These are phyloP conservation scores for Malacoctenus gilli DNA, from an alignment of 2,797 vertebrate genomes.

Conservation along the genomic window DNA sequence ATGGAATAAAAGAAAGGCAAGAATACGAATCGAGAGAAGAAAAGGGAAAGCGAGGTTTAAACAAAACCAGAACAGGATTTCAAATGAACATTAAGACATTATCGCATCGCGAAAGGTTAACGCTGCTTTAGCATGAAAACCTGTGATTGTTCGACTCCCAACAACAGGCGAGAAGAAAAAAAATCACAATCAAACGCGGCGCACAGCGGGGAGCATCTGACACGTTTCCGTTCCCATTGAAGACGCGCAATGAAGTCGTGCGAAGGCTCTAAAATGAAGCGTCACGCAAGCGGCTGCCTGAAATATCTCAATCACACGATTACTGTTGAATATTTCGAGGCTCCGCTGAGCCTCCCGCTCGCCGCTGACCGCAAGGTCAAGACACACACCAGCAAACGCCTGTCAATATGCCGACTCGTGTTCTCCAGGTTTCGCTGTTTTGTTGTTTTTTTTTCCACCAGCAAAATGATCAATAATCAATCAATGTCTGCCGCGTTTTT, in stretches of 20 bases:
- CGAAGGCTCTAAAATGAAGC: too few relatives aligned
- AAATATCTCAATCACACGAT: not conserved
- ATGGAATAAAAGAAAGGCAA: too few relatives aligned
- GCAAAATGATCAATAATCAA: not conserved
- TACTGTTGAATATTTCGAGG: constrained; percentile 1
- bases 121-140: too few relatives aligned
- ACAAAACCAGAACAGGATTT: too few relatives aligned
- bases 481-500: too few relatives aligned
- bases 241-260: constrained; percentile 4
- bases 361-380: constrained; percentile 35
- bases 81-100: too few relatives aligned
- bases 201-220: not conserved
- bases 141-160: too few relatives aligned
- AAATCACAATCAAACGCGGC: not conserved
- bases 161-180: not conserved
- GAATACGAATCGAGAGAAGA: too few relatives aligned
- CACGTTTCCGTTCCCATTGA: not conserved
- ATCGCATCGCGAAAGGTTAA: too few relatives aligned
- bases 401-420: constrained; percentile 41
- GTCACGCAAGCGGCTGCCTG: too few relatives aligned
- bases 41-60: too few relatives aligned
- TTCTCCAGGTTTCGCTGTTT: too few relatives aligned
- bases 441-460: constrained; percentile 7
- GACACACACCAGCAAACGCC: constrained; percentile 25
- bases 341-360: constrained; percentile 35